These are phyloP conservation scores for Rhagoletis zephyria DNA, from an alignment of 1,140 invertebrate species.

Conservation along the genomic window DNA sequence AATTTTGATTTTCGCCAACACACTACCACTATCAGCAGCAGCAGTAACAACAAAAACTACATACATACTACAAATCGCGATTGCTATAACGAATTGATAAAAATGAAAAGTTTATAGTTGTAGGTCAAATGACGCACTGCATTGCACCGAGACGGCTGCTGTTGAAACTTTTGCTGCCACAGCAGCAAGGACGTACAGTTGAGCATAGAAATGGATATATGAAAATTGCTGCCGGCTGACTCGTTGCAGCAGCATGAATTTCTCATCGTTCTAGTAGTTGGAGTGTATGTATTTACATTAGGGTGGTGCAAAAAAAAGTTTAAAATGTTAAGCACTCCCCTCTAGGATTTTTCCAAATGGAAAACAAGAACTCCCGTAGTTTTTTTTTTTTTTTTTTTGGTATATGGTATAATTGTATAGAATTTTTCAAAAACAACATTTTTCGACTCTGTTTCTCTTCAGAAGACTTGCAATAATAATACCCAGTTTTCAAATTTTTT, in stretches of 20 bases:
- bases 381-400: too few relatives aligned
- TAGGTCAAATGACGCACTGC: slow-evolving; percentile 43
- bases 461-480: too few relatives aligned
- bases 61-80: neutral
- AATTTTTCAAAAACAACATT: too few relatives aligned
- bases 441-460: too few relatives aligned
- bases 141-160: neutral
- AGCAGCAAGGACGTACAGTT: neutral
- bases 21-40: neutral
- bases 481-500: too few relatives aligned
- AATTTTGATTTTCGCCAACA: slow-evolving; percentile 51
- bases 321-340: too few relatives aligned
- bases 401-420: too few relatives aligned
- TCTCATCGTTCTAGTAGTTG: neutral
- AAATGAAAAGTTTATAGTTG: slow-evolving; percentile 45
- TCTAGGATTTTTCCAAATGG: too few relatives aligned
- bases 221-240: neutral
- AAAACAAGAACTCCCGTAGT: too few relatives aligned
- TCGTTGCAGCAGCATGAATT: slow-evolving; percentile 5
- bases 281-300: neutral
- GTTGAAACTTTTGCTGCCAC: slow-evolving; percentile 20
- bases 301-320: too few relatives aligned
- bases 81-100: slow-evolving; percentile 16
- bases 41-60: neutral
- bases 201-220: neutral